phyloP scores from a whole-genome alignment of 2,797 vertebrate genomes.

The Anas georgica region DNA sequence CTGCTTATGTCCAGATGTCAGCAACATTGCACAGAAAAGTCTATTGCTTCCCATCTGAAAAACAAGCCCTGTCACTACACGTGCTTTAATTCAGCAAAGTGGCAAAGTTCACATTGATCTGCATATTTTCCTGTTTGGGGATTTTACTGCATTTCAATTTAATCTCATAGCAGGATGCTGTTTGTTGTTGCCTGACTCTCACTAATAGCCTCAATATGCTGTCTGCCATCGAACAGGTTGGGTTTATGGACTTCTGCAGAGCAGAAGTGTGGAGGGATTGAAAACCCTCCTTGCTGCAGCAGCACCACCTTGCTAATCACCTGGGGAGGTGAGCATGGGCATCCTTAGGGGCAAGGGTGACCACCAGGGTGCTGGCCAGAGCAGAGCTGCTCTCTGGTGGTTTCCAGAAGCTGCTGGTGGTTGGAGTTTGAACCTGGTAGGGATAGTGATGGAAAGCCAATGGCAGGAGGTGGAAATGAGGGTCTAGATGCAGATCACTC shows the following conservation, averaged over 20 bases:
- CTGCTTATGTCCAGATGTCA: slow-evolving; percentile 13
- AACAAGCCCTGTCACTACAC: background rate
- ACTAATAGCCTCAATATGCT: slow-evolving; percentile 50
- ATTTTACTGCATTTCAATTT: slow-evolving; percentile 26
- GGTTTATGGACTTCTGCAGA: background rate
- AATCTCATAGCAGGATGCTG: background rate
- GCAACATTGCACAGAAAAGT: slow-evolving; percentile 11
- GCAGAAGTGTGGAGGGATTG: background rate
- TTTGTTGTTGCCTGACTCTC: slow-evolving; percentile 29
- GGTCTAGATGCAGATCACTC: background rate
- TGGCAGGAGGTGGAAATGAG: background rate
- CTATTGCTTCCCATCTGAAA: slow-evolving; percentile 38
- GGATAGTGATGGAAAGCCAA: background rate
- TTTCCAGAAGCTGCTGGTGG: background rate
- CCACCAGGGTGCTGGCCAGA: background rate
- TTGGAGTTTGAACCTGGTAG: background rate
- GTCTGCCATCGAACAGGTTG: background rate
- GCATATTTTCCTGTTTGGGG: slow-evolving; percentile 11
- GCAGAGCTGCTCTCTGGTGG: background rate
- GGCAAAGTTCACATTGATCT: slow-evolving; percentile 38
- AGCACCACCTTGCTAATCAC: background rate
- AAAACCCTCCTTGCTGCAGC: background rate
- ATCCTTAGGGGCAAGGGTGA: background rate
- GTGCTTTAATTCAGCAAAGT: slow-evolving; percentile 12
- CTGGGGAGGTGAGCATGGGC: background rate